phyloP scores from a whole-genome alignment of 2,797 vertebrate genomes.

The Lophotriccus pileatus region DNA sequence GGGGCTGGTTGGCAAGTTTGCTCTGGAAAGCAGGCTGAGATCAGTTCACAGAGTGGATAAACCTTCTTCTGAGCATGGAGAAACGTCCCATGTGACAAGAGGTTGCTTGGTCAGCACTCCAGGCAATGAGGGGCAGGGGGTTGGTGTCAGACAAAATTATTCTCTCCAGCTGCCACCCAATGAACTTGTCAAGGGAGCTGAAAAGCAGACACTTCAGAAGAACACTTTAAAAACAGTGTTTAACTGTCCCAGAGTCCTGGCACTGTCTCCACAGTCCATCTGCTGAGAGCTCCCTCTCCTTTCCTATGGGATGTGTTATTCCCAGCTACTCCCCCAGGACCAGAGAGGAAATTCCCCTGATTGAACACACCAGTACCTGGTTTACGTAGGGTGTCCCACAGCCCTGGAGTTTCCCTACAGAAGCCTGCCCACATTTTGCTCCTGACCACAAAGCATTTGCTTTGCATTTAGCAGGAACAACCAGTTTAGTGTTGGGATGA shows the following conservation, averaged over 20 bases:
- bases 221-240: not conserved
- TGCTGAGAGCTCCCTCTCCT: not conserved
- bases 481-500: conserved; percentile 44
- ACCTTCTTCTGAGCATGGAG: not conserved
- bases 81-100: not conserved
- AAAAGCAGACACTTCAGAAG: not conserved
- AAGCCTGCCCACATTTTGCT: conserved; percentile 25
- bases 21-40: not conserved
- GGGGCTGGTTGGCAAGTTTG: not conserved
- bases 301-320: not conserved
- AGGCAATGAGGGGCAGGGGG: accelerated
- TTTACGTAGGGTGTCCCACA: not conserved
- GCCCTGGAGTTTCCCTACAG: not conserved
- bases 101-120: not conserved
- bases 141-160: not conserved
- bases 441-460: conserved; percentile 35
- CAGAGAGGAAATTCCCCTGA: conserved; percentile 31
- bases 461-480: conserved; percentile 51
- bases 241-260: not conserved
- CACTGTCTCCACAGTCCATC: not conserved
- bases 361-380: not conserved
- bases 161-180: not conserved
- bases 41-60: accelerated
- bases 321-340: not conserved
- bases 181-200: not conserved